Evolutionary conservation across 2,113 vertebrate species (phyloP), one percentile per base, ranked within the genome.

Genomic region (Tyrannus savana): DNA sequence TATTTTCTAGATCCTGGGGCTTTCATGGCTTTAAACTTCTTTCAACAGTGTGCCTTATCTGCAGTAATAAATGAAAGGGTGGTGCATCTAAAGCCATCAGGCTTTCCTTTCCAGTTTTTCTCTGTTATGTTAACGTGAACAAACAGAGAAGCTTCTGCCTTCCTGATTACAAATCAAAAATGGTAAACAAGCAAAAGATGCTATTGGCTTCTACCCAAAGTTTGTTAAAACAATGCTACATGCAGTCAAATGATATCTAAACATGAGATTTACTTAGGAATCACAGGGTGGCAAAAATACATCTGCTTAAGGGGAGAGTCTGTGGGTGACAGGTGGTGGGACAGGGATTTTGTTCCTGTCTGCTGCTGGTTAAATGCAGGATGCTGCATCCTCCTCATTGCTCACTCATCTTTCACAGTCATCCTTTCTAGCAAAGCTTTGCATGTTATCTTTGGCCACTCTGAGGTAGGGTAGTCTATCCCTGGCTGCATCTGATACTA

Each of bases 401-500:
- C 72, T 77, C 19, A 35, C 55, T 80, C 88, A 18, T 88, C 80
- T 73, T 74, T 50, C 12, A 4, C 3, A n/a, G 68, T 68, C 14
- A 10, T 91, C 63, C 33, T 66, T 92, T 64, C 64, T 42, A 81
- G 64, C 47, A 89, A 87, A 81, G 76, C 79, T 94, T 60, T 85
- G 56, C 25, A 1, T 96, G 83, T 96, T 96, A 30, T 90, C 93
- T 81, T 96, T 97, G 96, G 96, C 93, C 60, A 27, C 73, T 52
- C 52, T 2, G 21, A 75, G 73, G 52, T 5, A 72, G 80, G 52
- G 47, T 60, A 86, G 83, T 78, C 24, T 82, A 81, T 73, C 92
- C 90, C 85, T 94, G 88, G 68, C 95, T 90, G 69, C 49, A 46
- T 87, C 83, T 80, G 80, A 30, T 66, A 30, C 68, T 69, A 56